Percentiles rank a stretch among this genome's conserved stretches.
Evolutionary conservation across 2,113 vertebrate genomes (phyloP).

Genomic region (Hippocampus abdominalis): DNA sequence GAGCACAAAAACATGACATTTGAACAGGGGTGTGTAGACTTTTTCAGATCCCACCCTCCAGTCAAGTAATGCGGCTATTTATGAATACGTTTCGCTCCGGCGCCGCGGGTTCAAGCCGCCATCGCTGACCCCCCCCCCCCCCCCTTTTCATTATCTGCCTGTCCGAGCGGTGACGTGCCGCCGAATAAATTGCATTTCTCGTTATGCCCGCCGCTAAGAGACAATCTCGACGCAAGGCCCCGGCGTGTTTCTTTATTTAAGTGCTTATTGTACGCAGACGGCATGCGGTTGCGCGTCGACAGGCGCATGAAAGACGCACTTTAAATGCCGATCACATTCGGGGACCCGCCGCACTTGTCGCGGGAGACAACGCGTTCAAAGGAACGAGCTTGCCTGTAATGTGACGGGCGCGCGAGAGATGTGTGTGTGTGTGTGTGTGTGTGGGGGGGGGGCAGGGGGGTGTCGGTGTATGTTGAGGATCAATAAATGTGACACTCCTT

Average conservation of each 20-base stretch:
- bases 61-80: constrained; percentile 92
- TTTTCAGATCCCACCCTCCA: constrained; percentile 65
- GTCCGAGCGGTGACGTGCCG: constrained; percentile 91
- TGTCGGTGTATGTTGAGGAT: constrained; percentile 48
- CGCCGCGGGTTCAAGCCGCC: constrained; percentile 95
- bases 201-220: constrained; percentile 81
- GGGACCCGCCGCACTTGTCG: constrained; percentile 15
- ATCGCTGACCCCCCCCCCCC: constrained; percentile 96
- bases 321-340: constrained; percentile 53
- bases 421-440: constrained; percentile 13
- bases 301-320: constrained; percentile 8
- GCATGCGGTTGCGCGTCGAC: constrained; percentile 32
- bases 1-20: background rate
- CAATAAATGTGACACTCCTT: constrained; percentile 80
- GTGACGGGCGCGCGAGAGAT: constrained; percentile 39
- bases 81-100: constrained; percentile 90
- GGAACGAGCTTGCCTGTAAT: constrained; percentile 28
- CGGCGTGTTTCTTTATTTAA: constrained; percentile 57
- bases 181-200: constrained; percentile 98
- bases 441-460: constrained; percentile 41
- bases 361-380: constrained; percentile 30
- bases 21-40: background rate
- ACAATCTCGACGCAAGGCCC: constrained; percentile 63
- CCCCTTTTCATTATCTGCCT: constrained; percentile 98
- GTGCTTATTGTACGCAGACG: constrained; percentile 15